A percentile compares a stretch with the other conserved stretches of the same genome.
Conservation (phyloP, 2,888 invertebrate species). For the Drosophila suboccidentalis region DNA sequence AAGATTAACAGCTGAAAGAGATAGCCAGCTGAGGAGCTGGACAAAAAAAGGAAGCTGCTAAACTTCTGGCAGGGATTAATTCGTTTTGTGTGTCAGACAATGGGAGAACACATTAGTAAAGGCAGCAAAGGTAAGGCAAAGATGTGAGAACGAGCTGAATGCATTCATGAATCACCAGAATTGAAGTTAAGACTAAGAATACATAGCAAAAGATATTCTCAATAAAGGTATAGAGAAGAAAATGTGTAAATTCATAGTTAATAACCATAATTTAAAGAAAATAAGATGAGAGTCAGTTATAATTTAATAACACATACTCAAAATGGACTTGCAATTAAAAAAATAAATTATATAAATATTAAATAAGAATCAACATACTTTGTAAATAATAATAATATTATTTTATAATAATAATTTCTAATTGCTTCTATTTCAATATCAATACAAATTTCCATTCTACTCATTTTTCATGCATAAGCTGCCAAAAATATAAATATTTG, state of each 20-base stretch:
- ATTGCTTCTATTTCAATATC: background rate
- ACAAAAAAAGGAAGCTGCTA: background rate
- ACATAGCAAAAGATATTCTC: background rate
- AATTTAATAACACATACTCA: no score
- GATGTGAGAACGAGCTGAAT: background rate
- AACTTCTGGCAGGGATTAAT: conserved; percentile 3
- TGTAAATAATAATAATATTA: no score
- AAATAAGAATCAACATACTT: no score
- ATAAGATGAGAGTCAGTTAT: no score
- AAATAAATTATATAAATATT: no score
- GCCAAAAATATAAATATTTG: conserved; percentile 50
- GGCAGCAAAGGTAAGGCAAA: background rate
- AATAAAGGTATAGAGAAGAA: background rate
- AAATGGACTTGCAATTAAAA: no score
- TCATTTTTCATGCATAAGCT: background rate
- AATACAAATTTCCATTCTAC: background rate
- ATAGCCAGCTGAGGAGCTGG: background rate
- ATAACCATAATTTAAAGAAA: no score
- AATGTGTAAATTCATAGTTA: background rate
- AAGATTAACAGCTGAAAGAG: background rate
- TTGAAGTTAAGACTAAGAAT: background rate
- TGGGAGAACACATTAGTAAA: conserved; percentile 3
- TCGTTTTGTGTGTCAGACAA: conserved; percentile 4
- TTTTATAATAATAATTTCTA: no score
- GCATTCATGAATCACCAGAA: background rate